phyloP scores from a whole-genome alignment of 2,113 vertebrate species.

The Trochalopteron elliotii region DNA sequence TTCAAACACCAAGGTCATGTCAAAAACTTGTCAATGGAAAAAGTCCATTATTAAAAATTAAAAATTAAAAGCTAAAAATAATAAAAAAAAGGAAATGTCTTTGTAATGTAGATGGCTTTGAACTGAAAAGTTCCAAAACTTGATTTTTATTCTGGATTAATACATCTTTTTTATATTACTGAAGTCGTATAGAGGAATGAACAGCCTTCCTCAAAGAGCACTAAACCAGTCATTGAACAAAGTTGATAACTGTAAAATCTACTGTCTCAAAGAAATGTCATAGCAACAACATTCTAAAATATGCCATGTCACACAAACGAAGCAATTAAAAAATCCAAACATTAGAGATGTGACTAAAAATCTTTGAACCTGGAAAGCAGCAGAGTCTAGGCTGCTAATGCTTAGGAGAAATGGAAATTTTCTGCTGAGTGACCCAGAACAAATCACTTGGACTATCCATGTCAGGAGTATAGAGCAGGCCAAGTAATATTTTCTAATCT shows the following conservation, averaged over 20 bases:
- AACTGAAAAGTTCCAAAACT: slow-evolving; percentile 11
- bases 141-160: slow-evolving; percentile 25
- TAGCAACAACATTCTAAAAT: background rate
- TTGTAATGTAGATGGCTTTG: background rate
- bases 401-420: background rate
- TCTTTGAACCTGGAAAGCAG: background rate
- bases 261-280: background rate
- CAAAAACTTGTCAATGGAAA: slow-evolving; percentile 55
- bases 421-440: background rate
- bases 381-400: background rate
- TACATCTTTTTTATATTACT: background rate
- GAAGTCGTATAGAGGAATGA: background rate
- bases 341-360: background rate
- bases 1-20: slow-evolving; percentile 58
- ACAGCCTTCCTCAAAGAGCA: background rate
- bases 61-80: background rate
- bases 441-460: background rate
- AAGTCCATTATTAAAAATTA: slow-evolving; percentile 41
- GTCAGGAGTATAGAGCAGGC: background rate
- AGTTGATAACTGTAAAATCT: background rate
- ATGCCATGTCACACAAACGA: background rate
- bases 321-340: background rate
- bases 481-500: background rate
- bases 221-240: background rate
- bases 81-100: background rate